A percentile compares a stretch with the other conserved stretches of the same genome.
These are phyloP conservation scores for Acrocephalus kingi DNA, from an alignment of 2,113 vertebrate species.

Conservation along the genomic window DNA sequence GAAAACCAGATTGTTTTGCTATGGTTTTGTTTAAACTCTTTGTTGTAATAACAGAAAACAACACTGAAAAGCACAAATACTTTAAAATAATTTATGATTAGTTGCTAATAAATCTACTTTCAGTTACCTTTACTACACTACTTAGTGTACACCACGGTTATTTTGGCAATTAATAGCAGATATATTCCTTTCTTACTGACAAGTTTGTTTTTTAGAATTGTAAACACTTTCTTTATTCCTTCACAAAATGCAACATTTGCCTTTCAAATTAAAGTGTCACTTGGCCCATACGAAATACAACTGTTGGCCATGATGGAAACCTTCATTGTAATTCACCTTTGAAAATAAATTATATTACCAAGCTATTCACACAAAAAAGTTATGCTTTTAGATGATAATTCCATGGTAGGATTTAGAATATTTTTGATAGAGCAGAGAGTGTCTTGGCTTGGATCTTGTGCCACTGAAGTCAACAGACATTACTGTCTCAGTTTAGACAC, in stretches of 20 bases:
- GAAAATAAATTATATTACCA: background rate
- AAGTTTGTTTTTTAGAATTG: background rate
- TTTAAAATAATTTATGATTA: background rate
- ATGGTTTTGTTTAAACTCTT: background rate
- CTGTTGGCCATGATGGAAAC: background rate
- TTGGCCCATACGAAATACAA: background rate
- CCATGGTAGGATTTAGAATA: background rate
- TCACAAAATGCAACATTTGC: background rate
- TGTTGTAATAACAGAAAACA: background rate
- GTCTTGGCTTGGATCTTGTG: background rate
- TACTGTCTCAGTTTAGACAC: background rate
- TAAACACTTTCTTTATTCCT: background rate
- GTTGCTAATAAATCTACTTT: background rate
- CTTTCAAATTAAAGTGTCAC: background rate
- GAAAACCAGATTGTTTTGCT: background rate
- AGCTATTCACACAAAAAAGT: background rate
- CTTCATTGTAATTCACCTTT: background rate
- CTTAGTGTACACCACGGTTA: background rate
- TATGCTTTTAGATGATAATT: background rate
- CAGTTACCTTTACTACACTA: background rate
- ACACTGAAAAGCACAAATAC: background rate
- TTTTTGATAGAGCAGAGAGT: background rate
- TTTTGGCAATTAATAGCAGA: background rate
- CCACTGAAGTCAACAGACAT: background rate
- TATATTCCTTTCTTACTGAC: background rate